Evolutionary conservation across 2,888 invertebrate genomes (phyloP).

Genomic region (Bedellia somnulentella): DNA sequence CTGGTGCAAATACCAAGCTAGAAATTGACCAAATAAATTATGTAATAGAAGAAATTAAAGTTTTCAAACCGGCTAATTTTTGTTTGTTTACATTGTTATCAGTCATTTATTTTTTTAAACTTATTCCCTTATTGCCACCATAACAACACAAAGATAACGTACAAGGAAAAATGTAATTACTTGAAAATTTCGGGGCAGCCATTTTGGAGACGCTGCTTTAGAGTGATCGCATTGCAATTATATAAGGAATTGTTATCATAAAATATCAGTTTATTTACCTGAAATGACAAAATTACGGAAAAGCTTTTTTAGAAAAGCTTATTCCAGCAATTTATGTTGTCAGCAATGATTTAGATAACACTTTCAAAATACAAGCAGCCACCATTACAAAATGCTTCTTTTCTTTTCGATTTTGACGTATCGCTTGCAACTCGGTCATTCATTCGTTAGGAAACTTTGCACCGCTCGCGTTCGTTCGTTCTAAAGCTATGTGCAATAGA

Average conservation of each 20-base stretch:
- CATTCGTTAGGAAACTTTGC: too few species aligned
- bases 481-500: too few species aligned
- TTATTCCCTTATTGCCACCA: slow-evolving; percentile 24
- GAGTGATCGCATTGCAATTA: neutral
- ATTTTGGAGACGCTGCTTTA: neutral
- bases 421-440: too few species aligned
- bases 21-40: neutral
- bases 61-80: neutral
- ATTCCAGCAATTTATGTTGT: too few species aligned
- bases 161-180: neutral
- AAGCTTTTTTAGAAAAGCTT: too few species aligned
- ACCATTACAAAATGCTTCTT: slow-evolving; percentile 50
- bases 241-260: neutral
- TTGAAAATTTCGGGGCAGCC: neutral
- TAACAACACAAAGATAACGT: slow-evolving; percentile 9
- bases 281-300: too few species aligned
- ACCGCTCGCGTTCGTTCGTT: too few species aligned
- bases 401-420: too few species aligned
- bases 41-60: neutral
- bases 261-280: slow-evolving; percentile 19
- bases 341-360: slow-evolving; percentile 49
- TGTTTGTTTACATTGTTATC: slow-evolving; percentile 19
- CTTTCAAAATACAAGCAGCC: slow-evolving; percentile 29
- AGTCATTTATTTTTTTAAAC: slow-evolving; percentile 16
- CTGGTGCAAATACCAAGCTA: neutral